Evolutionary conservation across 1,140 invertebrate genomes (phyloP).

Genomic region (Apolygus lucorum): DNA sequence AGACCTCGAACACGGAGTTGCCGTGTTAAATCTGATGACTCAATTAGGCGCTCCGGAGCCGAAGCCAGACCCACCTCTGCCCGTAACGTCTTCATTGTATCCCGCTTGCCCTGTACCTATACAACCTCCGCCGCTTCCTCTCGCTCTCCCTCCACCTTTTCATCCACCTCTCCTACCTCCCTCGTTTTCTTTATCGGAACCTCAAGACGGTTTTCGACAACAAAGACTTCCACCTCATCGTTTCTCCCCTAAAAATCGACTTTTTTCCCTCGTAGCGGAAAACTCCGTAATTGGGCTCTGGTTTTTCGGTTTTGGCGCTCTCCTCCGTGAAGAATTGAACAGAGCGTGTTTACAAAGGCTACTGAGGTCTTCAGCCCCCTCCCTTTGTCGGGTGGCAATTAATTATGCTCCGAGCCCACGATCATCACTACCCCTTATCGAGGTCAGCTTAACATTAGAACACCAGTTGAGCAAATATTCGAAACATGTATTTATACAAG

Average conservation of each 20-base stretch:
- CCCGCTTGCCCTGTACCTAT: background rate
- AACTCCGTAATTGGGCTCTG: background rate
- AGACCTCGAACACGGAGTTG: slow-evolving; percentile 13
- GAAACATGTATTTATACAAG: no score
- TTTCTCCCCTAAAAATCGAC: background rate
- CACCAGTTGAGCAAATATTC: no score
- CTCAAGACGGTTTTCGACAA: slow-evolving; percentile 1
- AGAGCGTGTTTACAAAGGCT: background rate
- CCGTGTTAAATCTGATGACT: slow-evolving; percentile 16
- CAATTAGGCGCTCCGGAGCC: background rate
- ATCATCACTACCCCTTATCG: no score
- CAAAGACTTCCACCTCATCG: background rate
- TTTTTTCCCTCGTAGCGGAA: background rate
- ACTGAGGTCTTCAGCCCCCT: background rate
- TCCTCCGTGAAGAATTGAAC: background rate
- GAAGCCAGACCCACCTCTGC: background rate
- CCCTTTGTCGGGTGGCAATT: no score
- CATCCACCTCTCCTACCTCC: background rate
- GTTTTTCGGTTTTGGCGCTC: background rate
- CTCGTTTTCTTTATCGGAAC: background rate
- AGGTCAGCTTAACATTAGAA: no score
- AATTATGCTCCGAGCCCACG: no score
- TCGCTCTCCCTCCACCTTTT: background rate
- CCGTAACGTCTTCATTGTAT: slow-evolving; percentile 9
- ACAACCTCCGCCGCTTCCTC: background rate